Percentiles rank a stretch among this genome's conserved stretches.
phyloP scores from a whole-genome alignment of 1,140 invertebrate species.

The Thaumetopoea pityocampa region DNA sequence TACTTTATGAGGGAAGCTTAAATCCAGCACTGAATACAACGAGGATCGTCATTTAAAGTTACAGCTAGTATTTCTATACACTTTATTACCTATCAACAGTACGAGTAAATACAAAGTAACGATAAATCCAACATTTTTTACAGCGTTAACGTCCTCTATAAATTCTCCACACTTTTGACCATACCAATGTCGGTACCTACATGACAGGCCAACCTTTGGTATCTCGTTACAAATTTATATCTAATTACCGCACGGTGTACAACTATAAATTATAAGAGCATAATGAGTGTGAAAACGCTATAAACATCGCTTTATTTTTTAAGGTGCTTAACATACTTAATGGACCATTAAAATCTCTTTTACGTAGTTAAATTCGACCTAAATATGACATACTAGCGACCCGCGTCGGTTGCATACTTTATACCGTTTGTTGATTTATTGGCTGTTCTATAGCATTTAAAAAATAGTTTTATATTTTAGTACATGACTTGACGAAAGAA shows the following conservation, averaged over 20 bases:
- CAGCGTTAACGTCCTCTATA: slow-evolving; percentile 16
- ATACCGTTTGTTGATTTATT: too few relatives aligned
- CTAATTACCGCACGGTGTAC: slow-evolving; percentile 28
- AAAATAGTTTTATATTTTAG: too few relatives aligned
- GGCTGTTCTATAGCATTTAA: too few relatives aligned
- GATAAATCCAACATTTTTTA: not conserved
- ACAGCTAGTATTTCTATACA: too few relatives aligned
- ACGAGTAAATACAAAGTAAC: slow-evolving; percentile 13
- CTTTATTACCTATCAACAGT: slow-evolving; percentile 9
- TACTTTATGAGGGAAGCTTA: too few relatives aligned
- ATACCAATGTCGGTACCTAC: slow-evolving; percentile 2
- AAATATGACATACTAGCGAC: too few relatives aligned
- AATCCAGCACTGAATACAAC: too few relatives aligned
- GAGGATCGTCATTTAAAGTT: too few relatives aligned
- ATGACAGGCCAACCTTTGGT: slow-evolving; percentile 16
- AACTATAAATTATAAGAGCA: slow-evolving; percentile 26
- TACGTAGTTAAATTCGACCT: slow-evolving; percentile 10
- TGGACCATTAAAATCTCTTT: slow-evolving; percentile 24
- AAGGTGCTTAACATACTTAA: slow-evolving; percentile 21
- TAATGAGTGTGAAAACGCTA: slow-evolving; percentile 28
- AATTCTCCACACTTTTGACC: slow-evolving; percentile 18
- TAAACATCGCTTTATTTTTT: slow-evolving; percentile 21
- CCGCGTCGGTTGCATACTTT: too few relatives aligned
- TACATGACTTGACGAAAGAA: too few relatives aligned
- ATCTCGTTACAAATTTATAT: slow-evolving; percentile 35